Evolutionary conservation across 2,797 vertebrate species (phyloP).

Genomic region (Chelidonichthys spinosus): DNA sequence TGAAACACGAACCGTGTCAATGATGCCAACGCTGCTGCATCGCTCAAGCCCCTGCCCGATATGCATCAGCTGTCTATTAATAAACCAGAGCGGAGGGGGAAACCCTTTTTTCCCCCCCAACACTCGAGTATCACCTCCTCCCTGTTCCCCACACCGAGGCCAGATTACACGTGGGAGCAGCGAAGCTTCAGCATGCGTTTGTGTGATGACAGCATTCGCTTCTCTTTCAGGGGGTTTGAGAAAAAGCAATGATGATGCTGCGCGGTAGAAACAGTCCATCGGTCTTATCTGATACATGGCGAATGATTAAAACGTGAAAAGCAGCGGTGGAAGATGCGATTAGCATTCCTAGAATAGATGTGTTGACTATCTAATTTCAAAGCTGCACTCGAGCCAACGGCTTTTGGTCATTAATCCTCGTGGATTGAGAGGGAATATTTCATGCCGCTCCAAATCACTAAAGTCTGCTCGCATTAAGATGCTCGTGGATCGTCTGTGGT

Average conservation of each 20-base stretch:
- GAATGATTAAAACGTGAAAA: slow-evolving; percentile 41
- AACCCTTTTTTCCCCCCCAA: slow-evolving; percentile 45
- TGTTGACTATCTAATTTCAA: slow-evolving; percentile 60
- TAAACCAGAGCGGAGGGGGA: slow-evolving; percentile 60
- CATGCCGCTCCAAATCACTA: slow-evolving; percentile 32
- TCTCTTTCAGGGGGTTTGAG: slow-evolving; percentile 21
- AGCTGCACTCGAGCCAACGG: slow-evolving; percentile 52
- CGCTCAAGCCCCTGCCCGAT: slow-evolving; percentile 20
- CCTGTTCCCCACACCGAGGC: slow-evolving; percentile 43
- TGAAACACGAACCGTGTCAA: slow-evolving; percentile 68
- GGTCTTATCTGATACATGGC: slow-evolving; percentile 36
- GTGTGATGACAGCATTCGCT: slow-evolving; percentile 13
- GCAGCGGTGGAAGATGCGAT: slow-evolving; percentile 48
- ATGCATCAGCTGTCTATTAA: slow-evolving; percentile 60
- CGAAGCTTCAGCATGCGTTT: slow-evolving; percentile 42
- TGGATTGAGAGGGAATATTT: slow-evolving; percentile 42
- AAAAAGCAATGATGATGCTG: slow-evolving; percentile 20
- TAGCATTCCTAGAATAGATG: slow-evolving; percentile 40
- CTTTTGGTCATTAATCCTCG: slow-evolving; percentile 57
- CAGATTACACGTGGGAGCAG: slow-evolving; percentile 37
- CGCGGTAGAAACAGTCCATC: slow-evolving; percentile 29
- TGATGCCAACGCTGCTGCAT: slow-evolving; percentile 30
- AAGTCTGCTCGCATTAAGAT: slow-evolving; percentile 37
- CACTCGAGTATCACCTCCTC: slow-evolving; percentile 30
- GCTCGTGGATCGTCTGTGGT: slow-evolving; percentile 16